These are phyloP conservation scores for Drosophila subsilvestris DNA, from an alignment of 2,888 invertebrate genomes.

Conservation along the genomic window DNA sequence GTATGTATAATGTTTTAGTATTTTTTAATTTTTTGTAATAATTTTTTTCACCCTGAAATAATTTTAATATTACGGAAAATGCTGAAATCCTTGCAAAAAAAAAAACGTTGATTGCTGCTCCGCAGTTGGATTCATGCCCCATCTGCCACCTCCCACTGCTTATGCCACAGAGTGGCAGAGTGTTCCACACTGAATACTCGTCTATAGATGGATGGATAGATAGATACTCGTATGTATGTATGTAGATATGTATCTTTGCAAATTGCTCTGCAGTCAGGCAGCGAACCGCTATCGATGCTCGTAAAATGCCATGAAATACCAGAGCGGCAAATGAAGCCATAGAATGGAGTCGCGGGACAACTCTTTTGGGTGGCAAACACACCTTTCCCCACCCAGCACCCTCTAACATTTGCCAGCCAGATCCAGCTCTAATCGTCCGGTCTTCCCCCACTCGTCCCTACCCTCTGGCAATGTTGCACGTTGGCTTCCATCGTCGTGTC, in stretches of 20 bases:
- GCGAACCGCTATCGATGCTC: conserved; percentile 26
- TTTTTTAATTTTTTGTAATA: too few relatives aligned
- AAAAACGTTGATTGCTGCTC: too few relatives aligned
- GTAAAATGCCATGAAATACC: conserved; percentile 30
- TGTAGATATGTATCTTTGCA: not conserved
- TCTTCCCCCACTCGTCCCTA: conserved; percentile 19
- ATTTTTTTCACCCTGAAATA: not conserved
- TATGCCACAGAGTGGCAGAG: too few relatives aligned
- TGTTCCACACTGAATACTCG: too few relatives aligned
- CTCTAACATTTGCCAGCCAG: not conserved
- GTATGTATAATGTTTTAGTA: not conserved
- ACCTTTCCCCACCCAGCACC: not conserved
- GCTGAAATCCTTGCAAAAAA: not conserved
- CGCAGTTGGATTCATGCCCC: too few relatives aligned
- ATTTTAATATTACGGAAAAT: conserved; percentile 3
- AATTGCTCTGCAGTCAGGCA: not conserved
- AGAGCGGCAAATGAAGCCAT: conserved; percentile 58
- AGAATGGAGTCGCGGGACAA: conserved; percentile 54
- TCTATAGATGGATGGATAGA: not conserved
- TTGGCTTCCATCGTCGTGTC: conserved; percentile 54
- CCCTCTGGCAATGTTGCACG: conserved; percentile 42
- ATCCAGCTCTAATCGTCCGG: conserved; percentile 30
- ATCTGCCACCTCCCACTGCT: too few relatives aligned
- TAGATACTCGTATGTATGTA: not conserved
- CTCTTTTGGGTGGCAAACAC: conserved; percentile 17